Base-by-base conservation (phyloP, 2,113 vertebrate species). In the Cinclus mexicanus region DNA sequence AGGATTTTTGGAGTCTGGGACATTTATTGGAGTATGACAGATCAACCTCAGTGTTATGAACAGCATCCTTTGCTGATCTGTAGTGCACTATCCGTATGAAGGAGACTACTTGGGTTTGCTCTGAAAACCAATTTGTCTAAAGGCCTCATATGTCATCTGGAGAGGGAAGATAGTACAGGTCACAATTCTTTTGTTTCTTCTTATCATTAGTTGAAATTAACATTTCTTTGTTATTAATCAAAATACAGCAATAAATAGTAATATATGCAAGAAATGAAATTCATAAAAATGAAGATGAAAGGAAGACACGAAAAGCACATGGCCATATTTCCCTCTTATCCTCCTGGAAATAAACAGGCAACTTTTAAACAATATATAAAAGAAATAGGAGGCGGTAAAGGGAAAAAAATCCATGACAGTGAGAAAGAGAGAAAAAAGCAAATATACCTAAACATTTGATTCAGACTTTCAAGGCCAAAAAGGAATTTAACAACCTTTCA, bases 391-490 rank as follows among this genome's bases (percentile, higher is more conserved):
- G 18, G 10, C 46, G 4, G 2, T 50, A 12, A 68, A 60, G 35
- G 6, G 19, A 61, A 55, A 31, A 70, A 57, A 75, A 47, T 65
- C 16, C 18, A 35, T 5, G 17, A 39, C 9, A 46, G 4, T 28
- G 6, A 69, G 24, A 82, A n/a, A 77, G 17, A 67, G 5, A 65
- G 37, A 64, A 11, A 5, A 79, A 52, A 61, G 9, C 11, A 94
- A 93, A 81, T 75, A 69, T 46, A 11, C 7, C 17, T 82, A 75
- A 92, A 71, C 35, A 59, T 61, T 84, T 69, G 22, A 71, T 75
- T 5, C 11, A 50, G 49, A 70, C 28, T 88, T 95, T 83, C 57
- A 78, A 83, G 53, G 26, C 76, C 80, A 84, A 79, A 77, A 90
- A 63, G 24, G 14, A 80, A 76, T 91, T 95, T 69, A 79, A 72